phyloP scores from a whole-genome alignment of 2,888 invertebrate genomes.

The Coleophora deauratella region DNA sequence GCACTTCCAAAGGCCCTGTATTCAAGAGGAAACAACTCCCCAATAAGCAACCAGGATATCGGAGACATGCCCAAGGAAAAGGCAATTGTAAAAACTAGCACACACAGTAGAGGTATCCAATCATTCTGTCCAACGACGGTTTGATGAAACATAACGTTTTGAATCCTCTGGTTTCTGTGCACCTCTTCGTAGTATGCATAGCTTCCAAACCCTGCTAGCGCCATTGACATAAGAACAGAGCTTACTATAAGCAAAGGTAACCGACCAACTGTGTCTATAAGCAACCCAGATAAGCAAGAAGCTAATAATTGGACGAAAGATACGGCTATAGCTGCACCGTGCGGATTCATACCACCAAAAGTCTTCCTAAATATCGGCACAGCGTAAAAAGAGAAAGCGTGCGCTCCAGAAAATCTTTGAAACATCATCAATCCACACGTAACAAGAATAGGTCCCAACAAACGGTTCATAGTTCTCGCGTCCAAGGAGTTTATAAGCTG shows the following conservation, averaged over 20 bases:
- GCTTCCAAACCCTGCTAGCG: slow-evolving; percentile 88
- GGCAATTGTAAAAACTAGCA: slow-evolving; percentile 87
- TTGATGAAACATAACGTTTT: slow-evolving; percentile 67
- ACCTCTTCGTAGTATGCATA: slow-evolving; percentile 87
- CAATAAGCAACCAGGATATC: slow-evolving; percentile 89
- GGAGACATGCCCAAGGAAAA: slow-evolving; percentile 92
- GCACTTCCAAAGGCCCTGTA: slow-evolving; percentile 91
- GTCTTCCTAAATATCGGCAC: slow-evolving; percentile 91
- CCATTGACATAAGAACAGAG: slow-evolving; percentile 88
- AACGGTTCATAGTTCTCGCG: slow-evolving; percentile 59
- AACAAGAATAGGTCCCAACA: slow-evolving; percentile 83
- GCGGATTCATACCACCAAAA: slow-evolving; percentile 86
- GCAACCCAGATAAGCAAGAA: slow-evolving; percentile 84
- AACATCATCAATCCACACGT: slow-evolving; percentile 93
- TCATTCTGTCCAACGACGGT: slow-evolving; percentile 77
- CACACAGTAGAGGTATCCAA: slow-evolving; percentile 89
- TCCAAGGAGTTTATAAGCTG: slow-evolving; percentile 57
- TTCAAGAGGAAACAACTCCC: slow-evolving; percentile 87
- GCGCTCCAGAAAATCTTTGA: slow-evolving; percentile 87
- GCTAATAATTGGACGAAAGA: slow-evolving; percentile 90
- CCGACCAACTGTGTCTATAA: slow-evolving; percentile 91
- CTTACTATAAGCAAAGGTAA: slow-evolving; percentile 88
- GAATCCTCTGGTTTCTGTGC: slow-evolving; percentile 70
- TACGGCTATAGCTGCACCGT: slow-evolving; percentile 88
- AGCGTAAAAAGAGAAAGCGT: slow-evolving; percentile 89